phyloP scores from a whole-genome alignment of 2,888 invertebrate genomes.

The Athetis lepigone region DNA sequence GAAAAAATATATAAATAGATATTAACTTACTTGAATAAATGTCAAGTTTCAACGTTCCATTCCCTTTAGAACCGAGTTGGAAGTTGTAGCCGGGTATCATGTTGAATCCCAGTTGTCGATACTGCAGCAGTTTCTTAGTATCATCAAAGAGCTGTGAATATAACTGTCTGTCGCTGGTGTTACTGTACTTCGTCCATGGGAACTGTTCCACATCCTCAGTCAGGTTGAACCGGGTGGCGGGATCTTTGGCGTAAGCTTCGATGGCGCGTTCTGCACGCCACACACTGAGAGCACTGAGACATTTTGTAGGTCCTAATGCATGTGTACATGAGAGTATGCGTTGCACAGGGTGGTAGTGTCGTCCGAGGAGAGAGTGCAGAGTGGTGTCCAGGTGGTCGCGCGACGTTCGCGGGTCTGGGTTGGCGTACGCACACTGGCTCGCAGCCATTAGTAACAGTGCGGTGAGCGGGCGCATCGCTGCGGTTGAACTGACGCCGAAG shows the following conservation, averaged over 20 bases:
- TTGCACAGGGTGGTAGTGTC: slow-evolving; percentile 62
- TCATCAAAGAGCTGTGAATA: slow-evolving; percentile 86
- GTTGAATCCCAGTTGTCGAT: slow-evolving; percentile 86
- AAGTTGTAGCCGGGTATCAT: slow-evolving; percentile 88
- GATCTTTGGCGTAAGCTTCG: slow-evolving; percentile 58
- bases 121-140: slow-evolving; percentile 87
- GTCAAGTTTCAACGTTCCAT: slow-evolving; percentile 87
- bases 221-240: slow-evolving; percentile 64
- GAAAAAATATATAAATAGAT: neutral
- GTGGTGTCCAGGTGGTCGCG: slow-evolving; percentile 66
- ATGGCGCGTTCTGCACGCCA: slow-evolving; percentile 86
- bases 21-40: slow-evolving; percentile 84
- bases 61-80: slow-evolving; percentile 87
- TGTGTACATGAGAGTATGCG: slow-evolving; percentile 73
- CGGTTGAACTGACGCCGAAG: slow-evolving; percentile 77
- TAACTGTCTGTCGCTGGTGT: slow-evolving; percentile 85
- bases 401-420: slow-evolving; percentile 68
- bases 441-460: slow-evolving; percentile 79
- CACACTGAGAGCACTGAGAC: slow-evolving; percentile 89
- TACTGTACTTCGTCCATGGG: slow-evolving; percentile 82
- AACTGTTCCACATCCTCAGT: slow-evolving; percentile 79
- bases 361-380: slow-evolving; percentile 64
- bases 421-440: slow-evolving; percentile 72
- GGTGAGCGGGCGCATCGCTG: slow-evolving; percentile 87
- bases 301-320: slow-evolving; percentile 86